Evolutionary conservation across 2,797 vertebrate genomes (phyloP).

Genomic region (Tachyglossus aculeatus): DNA sequence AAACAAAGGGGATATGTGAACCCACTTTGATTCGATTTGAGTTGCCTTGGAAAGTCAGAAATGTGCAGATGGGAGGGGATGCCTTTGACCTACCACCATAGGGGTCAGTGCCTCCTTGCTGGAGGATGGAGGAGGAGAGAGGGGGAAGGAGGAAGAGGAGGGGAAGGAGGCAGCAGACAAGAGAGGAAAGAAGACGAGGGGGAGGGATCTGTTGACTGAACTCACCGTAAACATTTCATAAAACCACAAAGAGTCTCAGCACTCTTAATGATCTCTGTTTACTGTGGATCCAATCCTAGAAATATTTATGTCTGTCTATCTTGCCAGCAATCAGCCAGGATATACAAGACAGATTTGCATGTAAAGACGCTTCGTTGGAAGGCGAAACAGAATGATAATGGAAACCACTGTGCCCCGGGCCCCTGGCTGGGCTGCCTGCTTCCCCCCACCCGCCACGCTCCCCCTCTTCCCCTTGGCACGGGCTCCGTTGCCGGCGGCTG

Average conservation of each 20-base stretch:
- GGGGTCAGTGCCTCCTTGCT: slow-evolving; percentile 25
- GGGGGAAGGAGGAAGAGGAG: no score
- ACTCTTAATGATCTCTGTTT: slow-evolving; percentile 38
- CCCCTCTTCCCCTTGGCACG: no score
- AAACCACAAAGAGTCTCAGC: slow-evolving; percentile 12
- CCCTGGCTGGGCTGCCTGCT: not conserved
- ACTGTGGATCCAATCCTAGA: slow-evolving; percentile 43
- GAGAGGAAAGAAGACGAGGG: no score
- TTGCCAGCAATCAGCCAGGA: slow-evolving; percentile 61
- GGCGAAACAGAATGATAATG: slow-evolving; percentile 34
- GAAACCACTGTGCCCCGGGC: slow-evolving; percentile 26
- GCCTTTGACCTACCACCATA: no score
- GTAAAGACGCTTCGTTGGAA: slow-evolving; percentile 42
- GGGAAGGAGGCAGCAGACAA: no score
- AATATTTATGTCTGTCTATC: slow-evolving; percentile 56
- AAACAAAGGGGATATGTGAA: no score
- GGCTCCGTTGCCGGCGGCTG: no score
- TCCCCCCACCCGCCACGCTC: slow-evolving; percentile 22
- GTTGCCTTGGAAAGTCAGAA: no score
- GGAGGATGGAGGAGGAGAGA: not conserved
- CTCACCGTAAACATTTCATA: slow-evolving; percentile 41
- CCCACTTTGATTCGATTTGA: no score
- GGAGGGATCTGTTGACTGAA: slow-evolving; percentile 27
- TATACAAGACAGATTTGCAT: slow-evolving; percentile 45
- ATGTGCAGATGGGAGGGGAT: no score